Conservation (phyloP, 2,888 invertebrate genomes). For the Lepetodrilus schrolli region DNA sequence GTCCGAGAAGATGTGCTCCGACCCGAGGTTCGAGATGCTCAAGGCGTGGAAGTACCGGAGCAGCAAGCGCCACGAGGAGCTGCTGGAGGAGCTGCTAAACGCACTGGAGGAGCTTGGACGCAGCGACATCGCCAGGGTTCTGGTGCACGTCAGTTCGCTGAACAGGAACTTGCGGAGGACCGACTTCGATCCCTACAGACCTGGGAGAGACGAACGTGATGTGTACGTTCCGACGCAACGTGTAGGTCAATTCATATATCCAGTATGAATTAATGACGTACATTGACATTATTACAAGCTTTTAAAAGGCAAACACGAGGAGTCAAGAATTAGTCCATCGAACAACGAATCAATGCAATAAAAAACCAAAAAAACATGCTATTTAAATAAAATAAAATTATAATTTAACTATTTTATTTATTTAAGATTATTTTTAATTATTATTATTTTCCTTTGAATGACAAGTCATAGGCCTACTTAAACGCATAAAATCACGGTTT, state of each 20-base stretch:
- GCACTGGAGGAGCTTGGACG: background rate
- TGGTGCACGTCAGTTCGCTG: background rate
- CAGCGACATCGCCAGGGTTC: background rate
- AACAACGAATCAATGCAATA: no score
- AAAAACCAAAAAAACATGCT: no score
- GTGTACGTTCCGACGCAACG: background rate
- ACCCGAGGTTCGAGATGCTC: background rate
- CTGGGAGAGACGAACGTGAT: background rate
- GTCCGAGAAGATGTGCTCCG: background rate
- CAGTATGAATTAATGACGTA: background rate
- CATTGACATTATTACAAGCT: background rate
- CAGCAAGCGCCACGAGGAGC: background rate
- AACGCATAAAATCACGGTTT: no score
- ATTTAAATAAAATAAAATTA: no score
- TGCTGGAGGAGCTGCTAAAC: background rate
- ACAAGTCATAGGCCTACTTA: no score
- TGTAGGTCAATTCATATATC: background rate
- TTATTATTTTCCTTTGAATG: no score
- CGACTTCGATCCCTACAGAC: background rate
- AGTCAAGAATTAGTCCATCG: background rate
- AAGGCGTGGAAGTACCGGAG: background rate
- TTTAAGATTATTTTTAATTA: no score
- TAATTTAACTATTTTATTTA: no score
- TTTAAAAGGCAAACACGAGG: background rate
- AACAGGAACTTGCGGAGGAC: background rate